These are phyloP conservation scores for Ephialtes manifestator DNA, from an alignment of 2,888 invertebrate species.

Conservation along the genomic window DNA sequence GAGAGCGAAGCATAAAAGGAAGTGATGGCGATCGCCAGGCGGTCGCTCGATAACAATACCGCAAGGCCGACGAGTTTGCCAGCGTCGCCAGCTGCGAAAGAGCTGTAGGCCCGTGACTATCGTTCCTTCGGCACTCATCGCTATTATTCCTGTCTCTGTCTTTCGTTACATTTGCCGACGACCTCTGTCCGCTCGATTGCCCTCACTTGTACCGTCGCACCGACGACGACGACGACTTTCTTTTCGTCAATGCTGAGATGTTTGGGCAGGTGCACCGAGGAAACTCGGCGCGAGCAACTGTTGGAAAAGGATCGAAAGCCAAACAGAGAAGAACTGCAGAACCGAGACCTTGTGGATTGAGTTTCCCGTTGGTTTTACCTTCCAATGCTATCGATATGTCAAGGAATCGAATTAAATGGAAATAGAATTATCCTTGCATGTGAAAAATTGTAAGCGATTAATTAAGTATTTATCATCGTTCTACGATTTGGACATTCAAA, in stretches of 20 bases:
- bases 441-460: too few relatives aligned
- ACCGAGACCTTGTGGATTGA: background rate
- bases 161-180: background rate
- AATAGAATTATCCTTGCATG: background rate
- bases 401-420: background rate
- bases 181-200: background rate
- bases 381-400: background rate
- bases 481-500: too few relatives aligned
- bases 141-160: background rate
- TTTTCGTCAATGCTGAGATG: slow-evolving; percentile 34
- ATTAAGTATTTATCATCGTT: too few relatives aligned
- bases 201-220: background rate
- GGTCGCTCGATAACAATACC: slow-evolving; percentile 30
- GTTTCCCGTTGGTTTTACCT: background rate
- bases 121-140: slow-evolving; percentile 9
- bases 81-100: slow-evolving; percentile 34
- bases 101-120: background rate
- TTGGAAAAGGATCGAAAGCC: background rate
- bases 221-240: slow-evolving; percentile 21
- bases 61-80: slow-evolving; percentile 20
- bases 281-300: slow-evolving; percentile 9
- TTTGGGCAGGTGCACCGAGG: slow-evolving; percentile 47
- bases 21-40: slow-evolving; percentile 2
- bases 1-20: background rate
- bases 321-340: background rate